phyloP scores from a whole-genome alignment of 2,113 vertebrate species.

The Sylvia atricapilla region DNA sequence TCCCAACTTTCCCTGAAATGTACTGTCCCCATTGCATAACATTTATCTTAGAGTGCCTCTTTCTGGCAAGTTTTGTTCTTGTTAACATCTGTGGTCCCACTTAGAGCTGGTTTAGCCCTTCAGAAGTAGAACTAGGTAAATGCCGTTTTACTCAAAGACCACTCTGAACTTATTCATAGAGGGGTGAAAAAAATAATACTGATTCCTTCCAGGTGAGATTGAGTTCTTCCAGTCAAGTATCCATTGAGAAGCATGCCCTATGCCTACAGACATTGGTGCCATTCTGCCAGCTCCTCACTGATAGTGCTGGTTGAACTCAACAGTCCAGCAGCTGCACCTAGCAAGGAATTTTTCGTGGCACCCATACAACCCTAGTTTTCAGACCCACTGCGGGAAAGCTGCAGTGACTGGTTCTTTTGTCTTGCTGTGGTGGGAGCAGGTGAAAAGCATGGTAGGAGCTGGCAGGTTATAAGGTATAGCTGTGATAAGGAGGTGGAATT shows the following conservation, averaged over 20 bases:
- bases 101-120: background rate
- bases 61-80: background rate
- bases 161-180: background rate
- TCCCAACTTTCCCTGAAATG: background rate
- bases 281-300: rapidly evolving
- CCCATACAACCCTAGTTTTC: background rate
- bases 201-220: background rate
- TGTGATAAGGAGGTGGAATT: background rate
- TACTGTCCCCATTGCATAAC: background rate
- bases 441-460: background rate
- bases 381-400: background rate
- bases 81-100: background rate
- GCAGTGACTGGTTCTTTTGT: background rate
- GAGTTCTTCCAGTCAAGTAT: background rate
- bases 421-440: background rate
- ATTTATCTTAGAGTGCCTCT: background rate
- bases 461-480: background rate
- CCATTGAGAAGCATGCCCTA: background rate
- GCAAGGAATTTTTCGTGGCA: rapidly evolving
- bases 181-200: background rate
- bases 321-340: rapidly evolving
- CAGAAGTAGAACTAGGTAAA: background rate
- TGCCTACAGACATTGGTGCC: background rate
- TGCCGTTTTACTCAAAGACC: background rate
- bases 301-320: rapidly evolving